A percentile compares a stretch with the other conserved stretches of the same genome.
These are phyloP conservation scores for Autographa gamma DNA, from an alignment of 2,888 invertebrate species.

Conservation along the genomic window DNA sequence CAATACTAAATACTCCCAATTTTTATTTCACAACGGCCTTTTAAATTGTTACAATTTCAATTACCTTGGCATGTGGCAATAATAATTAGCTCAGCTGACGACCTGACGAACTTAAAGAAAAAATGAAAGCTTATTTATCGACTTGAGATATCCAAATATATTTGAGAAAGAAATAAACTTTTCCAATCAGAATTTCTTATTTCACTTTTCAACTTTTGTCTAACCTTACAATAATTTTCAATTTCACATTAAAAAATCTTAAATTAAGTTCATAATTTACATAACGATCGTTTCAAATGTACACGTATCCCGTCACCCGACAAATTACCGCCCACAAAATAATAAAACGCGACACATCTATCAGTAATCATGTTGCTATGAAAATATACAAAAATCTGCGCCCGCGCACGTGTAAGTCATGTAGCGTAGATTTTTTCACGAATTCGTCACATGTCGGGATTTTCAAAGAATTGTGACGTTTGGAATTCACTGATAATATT, in stretches of 20 bases:
- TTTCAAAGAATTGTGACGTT: conserved; percentile 32
- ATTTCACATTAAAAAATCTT: neutral
- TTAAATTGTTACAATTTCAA: too few species aligned
- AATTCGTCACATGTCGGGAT: conserved; percentile 8
- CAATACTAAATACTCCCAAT: too few species aligned
- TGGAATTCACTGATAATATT: conserved; percentile 11
- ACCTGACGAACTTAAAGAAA: too few species aligned
- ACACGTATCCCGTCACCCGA: neutral
- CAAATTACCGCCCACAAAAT: conserved; percentile 1
- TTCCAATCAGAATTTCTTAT: too few species aligned
- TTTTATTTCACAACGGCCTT: too few species aligned
- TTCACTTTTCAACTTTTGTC: neutral
- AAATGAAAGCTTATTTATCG: too few species aligned
- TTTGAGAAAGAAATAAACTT: too few species aligned
- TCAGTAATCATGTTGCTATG: conserved; percentile 1
- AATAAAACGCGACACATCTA: conserved; percentile 1
- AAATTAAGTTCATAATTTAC: neutral
- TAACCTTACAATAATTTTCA: neutral
- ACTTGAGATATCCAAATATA: too few species aligned
- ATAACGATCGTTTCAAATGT: neutral
- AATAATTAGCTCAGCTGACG: too few species aligned
- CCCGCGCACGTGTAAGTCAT: conserved; percentile 4
- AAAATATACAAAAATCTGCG: conserved; percentile 18
- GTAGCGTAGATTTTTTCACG: neutral
- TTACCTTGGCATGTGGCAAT: too few species aligned